A percentile compares a stretch with the other conserved stretches of the same genome.
phyloP scores from a whole-genome alignment of 1,140 invertebrate genomes.

The Archegozetes longisetosus region DNA sequence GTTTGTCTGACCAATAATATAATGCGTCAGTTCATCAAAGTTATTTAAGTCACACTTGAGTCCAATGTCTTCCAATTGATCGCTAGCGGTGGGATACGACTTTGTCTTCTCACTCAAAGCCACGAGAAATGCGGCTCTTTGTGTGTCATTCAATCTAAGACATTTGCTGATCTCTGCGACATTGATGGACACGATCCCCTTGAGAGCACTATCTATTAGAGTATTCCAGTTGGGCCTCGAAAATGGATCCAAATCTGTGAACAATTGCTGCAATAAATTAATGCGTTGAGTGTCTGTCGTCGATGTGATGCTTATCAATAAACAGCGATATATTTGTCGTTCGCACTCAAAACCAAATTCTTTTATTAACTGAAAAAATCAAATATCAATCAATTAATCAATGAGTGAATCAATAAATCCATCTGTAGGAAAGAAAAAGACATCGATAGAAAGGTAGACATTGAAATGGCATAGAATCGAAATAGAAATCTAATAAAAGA shows the following conservation, averaged over 20 bases:
- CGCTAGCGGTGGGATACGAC: not conserved
- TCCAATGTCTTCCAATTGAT: not conserved
- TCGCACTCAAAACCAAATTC: slow-evolving; percentile 5
- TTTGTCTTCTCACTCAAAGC: not conserved
- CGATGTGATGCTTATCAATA: slow-evolving; percentile 2
- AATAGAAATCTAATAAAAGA: no score
- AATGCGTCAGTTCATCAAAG: not conserved
- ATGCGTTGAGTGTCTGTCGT: not conserved
- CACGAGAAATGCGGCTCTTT: not conserved
- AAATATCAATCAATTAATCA: no score
- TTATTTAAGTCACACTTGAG: not conserved
- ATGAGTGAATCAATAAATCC: no score
- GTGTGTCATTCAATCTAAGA: not conserved
- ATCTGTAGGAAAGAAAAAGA: no score
- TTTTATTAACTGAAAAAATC: not conserved
- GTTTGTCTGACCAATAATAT: not conserved
- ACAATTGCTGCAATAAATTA: slow-evolving; percentile 4
- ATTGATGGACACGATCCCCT: not conserved
- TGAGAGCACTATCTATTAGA: not conserved
- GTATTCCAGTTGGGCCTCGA: not conserved
- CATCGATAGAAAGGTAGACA: no score
- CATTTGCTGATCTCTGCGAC: not conserved
- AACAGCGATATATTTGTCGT: slow-evolving; percentile 9
- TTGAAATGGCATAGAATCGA: no score
- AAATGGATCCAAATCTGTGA: not conserved